phyloP scores from a whole-genome alignment of 2,888 invertebrate species.

The Scrobipalpa costella region DNA sequence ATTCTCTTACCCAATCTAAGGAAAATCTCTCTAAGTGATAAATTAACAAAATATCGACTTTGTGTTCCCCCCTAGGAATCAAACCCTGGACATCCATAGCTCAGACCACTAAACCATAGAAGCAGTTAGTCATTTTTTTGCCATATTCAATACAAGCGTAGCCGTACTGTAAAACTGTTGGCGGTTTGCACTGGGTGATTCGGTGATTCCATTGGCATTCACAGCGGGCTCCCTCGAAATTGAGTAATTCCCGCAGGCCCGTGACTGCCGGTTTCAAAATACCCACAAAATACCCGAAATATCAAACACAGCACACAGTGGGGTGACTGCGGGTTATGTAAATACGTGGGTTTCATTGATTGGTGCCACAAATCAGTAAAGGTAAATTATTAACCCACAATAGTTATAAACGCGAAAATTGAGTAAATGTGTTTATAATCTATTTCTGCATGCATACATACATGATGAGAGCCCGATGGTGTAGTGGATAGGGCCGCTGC shows the following conservation, averaged over 20 bases:
- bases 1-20: too few species aligned
- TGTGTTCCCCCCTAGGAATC: too few species aligned
- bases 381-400: too few species aligned
- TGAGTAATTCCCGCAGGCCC: conserved; percentile 19
- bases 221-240: conserved; percentile 13
- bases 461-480: too few species aligned
- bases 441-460: too few species aligned
- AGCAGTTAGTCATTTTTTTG: not conserved
- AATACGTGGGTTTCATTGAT: conserved; percentile 6
- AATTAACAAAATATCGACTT: too few species aligned
- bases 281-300: conserved; percentile 7
- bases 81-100: too few species aligned
- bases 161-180: not conserved
- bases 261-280: conserved; percentile 22
- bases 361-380: not conserved
- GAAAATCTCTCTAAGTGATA: too few species aligned
- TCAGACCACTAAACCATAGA: too few species aligned
- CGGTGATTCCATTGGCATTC: conserved; percentile 21
- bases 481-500: too few species aligned
- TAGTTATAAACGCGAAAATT: too few species aligned
- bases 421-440: too few species aligned
- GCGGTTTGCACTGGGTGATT: not conserved
- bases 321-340: conserved; percentile 14
- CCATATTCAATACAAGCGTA: not conserved
- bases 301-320: conserved; percentile 17